A percentile compares a stretch with the other conserved stretches of the same genome.
phyloP scores from a whole-genome alignment of 2,888 invertebrate genomes.

The Brassicogethes aeneus region DNA sequence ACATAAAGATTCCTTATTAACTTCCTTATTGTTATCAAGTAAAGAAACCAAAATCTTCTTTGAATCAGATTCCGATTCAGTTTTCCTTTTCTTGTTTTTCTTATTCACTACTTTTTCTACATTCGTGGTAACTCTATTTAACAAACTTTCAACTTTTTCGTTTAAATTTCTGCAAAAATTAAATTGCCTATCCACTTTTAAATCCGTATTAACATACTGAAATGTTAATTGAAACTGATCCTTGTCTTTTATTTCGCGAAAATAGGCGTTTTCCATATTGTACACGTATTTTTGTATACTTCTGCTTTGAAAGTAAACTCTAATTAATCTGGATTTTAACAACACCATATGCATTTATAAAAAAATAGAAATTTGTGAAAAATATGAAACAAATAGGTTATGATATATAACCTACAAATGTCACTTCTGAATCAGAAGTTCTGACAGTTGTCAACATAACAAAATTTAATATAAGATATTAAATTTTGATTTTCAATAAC shows the following conservation, averaged over 20 bases:
- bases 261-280: conserved; percentile 52
- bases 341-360: neutral
- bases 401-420: too few species aligned
- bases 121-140: conserved; percentile 54
- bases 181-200: conserved; percentile 54
- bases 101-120: conserved; percentile 49
- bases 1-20: conserved; percentile 27
- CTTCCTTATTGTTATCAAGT: conserved; percentile 15
- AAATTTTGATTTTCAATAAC: too few species aligned
- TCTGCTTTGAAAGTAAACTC: neutral
- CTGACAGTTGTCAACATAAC: too few species aligned
- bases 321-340: neutral
- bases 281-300: conserved; percentile 29
- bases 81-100: conserved; percentile 34
- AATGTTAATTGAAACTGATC: conserved; percentile 50
- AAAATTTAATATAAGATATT: too few species aligned
- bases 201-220: conserved; percentile 41
- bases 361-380: too few species aligned
- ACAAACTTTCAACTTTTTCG: conserved; percentile 53
- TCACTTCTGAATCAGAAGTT: too few species aligned
- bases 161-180: conserved; percentile 58
- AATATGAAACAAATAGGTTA: too few species aligned
- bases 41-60: conserved; percentile 11
- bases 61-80: conserved; percentile 17
- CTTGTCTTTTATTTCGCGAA: conserved; percentile 43